Conservation (phyloP, 2,888 invertebrate genomes). For the Carcina quercana region DNA sequence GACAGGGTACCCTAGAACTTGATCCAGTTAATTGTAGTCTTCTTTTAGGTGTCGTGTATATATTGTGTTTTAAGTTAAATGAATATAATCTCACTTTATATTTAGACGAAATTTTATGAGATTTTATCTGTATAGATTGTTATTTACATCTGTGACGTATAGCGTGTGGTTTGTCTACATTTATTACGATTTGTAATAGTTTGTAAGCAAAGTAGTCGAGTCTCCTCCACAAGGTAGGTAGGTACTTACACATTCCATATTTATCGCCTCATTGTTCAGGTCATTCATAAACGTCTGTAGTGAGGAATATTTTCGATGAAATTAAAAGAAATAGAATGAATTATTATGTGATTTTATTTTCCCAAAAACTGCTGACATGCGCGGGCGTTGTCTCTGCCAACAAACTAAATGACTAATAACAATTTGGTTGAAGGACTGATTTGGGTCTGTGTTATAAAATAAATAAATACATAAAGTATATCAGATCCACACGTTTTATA, state of each 20-base stretch:
- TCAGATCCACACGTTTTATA: no score
- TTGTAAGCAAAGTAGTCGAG: conserved; percentile 12
- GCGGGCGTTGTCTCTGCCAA: no score
- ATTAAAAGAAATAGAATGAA: conserved; percentile 28
- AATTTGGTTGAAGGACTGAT: no score
- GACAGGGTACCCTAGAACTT: conserved; percentile 25
- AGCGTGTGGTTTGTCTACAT: conserved; percentile 20
- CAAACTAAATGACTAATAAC: no score
- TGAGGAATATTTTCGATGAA: conserved; percentile 37
- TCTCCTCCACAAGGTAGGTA: conserved; percentile 22
- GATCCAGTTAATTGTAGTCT: conserved; percentile 39
- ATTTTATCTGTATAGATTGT: conserved; percentile 9
- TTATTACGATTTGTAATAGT: conserved; percentile 23
- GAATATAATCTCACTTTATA: conserved; percentile 4
- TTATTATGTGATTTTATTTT: conserved; percentile 10
- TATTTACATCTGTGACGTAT: conserved; percentile 16
- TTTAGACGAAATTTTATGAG: conserved; percentile 9
- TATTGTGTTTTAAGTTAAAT: conserved; percentile 33
- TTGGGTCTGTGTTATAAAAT: no score
- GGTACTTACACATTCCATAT: conserved; percentile 54
- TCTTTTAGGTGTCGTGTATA: conserved; percentile 52
- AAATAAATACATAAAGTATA: no score
- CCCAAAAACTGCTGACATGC: no score
- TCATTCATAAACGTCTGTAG: conserved; percentile 41
- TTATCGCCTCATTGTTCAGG: conserved; percentile 28